Conservation (phyloP, 2,113 vertebrate genomes). For the Arizona elegans region DNA sequence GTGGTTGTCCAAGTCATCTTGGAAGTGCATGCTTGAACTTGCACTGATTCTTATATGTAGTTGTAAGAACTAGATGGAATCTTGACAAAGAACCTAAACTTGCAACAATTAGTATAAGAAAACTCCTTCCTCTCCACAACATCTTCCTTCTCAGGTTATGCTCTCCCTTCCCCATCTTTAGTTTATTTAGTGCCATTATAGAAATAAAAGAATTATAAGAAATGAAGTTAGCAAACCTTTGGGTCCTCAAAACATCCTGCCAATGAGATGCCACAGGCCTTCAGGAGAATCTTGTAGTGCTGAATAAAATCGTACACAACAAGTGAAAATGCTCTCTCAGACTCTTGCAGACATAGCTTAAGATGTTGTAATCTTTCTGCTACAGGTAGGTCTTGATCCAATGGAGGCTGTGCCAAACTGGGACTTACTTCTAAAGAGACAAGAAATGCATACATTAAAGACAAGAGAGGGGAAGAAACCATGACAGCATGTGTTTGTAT, state of each 20-base stretch:
- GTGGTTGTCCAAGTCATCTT: not conserved
- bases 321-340: slow-evolving; percentile 56
- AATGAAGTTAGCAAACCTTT: slow-evolving; percentile 75
- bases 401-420: slow-evolving; percentile 87
- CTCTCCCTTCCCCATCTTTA: not conserved
- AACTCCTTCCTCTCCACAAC: not conserved
- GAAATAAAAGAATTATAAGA: not conserved
- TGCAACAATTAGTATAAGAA: not conserved
- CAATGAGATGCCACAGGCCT: slow-evolving; percentile 84
- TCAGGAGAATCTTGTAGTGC: slow-evolving; percentile 85
- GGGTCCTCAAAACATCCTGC: slow-evolving; percentile 88
- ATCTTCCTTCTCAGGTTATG: not conserved
- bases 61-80: not conserved
- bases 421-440: slow-evolving; percentile 77
- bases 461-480: not conserved
- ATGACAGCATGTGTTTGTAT: not conserved
- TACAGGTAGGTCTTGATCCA: slow-evolving; percentile 81
- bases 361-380: slow-evolving; percentile 78
- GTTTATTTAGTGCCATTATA: not conserved
- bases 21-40: not conserved
- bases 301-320: slow-evolving; percentile 84
- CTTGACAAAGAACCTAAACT: not conserved
- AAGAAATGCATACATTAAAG: not conserved
- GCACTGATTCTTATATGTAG: not conserved
- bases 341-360: slow-evolving; percentile 70